phyloP scores from a whole-genome alignment of 2,113 vertebrate species.

The Stictonetta naevosa region DNA sequence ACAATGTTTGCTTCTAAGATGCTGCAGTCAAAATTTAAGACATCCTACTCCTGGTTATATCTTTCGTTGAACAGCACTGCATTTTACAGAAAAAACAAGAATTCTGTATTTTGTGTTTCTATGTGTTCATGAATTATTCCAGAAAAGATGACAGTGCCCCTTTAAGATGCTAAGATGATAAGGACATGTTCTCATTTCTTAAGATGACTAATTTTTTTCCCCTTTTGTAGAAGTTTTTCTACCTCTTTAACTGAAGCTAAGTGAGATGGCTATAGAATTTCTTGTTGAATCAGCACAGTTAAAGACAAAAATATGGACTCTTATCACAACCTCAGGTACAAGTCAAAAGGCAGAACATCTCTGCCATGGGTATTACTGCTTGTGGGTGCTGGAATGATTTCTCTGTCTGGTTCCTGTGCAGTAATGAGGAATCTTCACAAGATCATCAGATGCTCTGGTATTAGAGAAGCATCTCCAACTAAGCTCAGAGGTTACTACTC shows the following conservation, averaged over 20 bases:
- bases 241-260: background rate
- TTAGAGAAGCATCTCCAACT: background rate
- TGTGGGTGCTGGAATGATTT: background rate
- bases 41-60: background rate
- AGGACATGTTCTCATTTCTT: background rate
- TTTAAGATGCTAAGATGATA: background rate
- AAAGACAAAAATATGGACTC: background rate
- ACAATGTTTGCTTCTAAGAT: background rate
- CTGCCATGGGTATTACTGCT: background rate
- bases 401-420: background rate
- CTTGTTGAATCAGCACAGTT: background rate
- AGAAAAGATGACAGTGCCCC: background rate
- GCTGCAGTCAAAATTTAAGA: background rate
- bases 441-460: accelerated
- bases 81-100: background rate
- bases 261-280: background rate
- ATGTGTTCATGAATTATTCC: background rate
- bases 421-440: background rate
- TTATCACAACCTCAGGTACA: background rate
- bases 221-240: background rate
- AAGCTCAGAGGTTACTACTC: background rate
- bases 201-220: background rate
- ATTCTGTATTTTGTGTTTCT: background rate
- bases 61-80: background rate
- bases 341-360: background rate